Percentiles rank a stretch among this genome's conserved stretches.
Evolutionary conservation across 2,888 invertebrate species (phyloP).

Genomic region (Ormyrus labotus): DNA sequence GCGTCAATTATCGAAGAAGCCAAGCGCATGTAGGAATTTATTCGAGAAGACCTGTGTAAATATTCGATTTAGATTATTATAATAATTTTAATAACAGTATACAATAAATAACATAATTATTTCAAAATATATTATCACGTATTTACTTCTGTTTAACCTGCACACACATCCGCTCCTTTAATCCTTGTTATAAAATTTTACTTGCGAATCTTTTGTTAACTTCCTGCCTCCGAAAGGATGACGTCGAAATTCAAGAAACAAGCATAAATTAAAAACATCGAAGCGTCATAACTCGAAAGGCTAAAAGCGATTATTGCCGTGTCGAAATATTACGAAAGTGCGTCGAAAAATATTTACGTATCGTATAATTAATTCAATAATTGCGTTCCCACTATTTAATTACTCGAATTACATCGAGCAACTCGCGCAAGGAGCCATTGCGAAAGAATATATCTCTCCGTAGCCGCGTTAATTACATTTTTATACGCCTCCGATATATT

Average conservation of each 20-base stretch:
- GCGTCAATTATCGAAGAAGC: slow-evolving; percentile 56
- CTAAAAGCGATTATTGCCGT: background rate
- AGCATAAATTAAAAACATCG: no score
- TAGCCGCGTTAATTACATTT: background rate
- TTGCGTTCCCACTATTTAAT: slow-evolving; percentile 12
- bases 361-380: slow-evolving; percentile 6
- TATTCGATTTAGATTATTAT: slow-evolving; percentile 55
- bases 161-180: background rate
- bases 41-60: slow-evolving; percentile 56
- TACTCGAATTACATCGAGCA: slow-evolving; percentile 10
- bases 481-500: background rate
- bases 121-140: slow-evolving; percentile 26
- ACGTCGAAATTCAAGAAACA: no score
- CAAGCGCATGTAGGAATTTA: slow-evolving; percentile 49
- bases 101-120: slow-evolving; percentile 55
- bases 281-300: background rate
- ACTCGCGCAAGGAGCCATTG: background rate
- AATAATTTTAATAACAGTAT: slow-evolving; percentile 58
- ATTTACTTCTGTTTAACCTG: background rate
- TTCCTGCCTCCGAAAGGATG: background rate
- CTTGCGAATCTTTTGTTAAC: background rate
- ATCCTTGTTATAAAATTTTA: background rate
- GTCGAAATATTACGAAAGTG: background rate
- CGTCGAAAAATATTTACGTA: background rate
- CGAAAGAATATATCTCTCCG: slow-evolving; percentile 37